Base-by-base conservation (phyloP, 1,140 invertebrate species). In the Dendrolimus kikuchii region DNA sequence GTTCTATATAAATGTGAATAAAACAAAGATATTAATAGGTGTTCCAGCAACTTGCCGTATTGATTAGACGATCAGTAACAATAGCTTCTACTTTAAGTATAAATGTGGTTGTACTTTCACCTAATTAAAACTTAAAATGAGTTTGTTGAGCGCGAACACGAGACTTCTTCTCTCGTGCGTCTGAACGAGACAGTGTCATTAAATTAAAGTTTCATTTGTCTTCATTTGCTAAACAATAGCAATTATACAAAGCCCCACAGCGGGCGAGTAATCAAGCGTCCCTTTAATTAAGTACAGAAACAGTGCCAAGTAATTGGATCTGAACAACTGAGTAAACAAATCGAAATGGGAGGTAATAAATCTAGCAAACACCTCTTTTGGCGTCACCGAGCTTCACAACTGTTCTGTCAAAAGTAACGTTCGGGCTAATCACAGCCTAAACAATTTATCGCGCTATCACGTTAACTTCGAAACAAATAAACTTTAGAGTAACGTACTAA, bases 161-260 rank as follows among this genome's bases (percentile, higher is more conserved):
- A 64, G 63, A 71, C 59, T 79, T 79, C 77, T 81, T 77, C 79
- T 71, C 66, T 61, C 65, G 71, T 74, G 66, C 66, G 66, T 73
- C 78, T 81, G 80, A 83, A 82, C 72, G 74, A 86, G 82, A 86
- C 79, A 84, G 66, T 81, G 80, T 82, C 81, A 82, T 84, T 86
- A 86, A 84, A 86, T 84, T 84, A 86, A 84, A 86, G 77, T 86
- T 86, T 86, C 80, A 86, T 86, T 86, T 84, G 82, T 86, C 81
- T 86, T 86, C 82, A 86, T 86, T 86, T 86, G 79, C 82, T 86
- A 86, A 84, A 86, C 81, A 86, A 86, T 86, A 86, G 82, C 82
- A 84, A 86, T 86, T 86, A 86, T 84, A 86, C 79, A 82, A 80
- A 83, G 82, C 81, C 79, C 77, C 82, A 71, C 81, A 82, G 82